phyloP scores from a whole-genome alignment of 2,113 vertebrate genomes.

The Paramormyrops kingsleyae region DNA sequence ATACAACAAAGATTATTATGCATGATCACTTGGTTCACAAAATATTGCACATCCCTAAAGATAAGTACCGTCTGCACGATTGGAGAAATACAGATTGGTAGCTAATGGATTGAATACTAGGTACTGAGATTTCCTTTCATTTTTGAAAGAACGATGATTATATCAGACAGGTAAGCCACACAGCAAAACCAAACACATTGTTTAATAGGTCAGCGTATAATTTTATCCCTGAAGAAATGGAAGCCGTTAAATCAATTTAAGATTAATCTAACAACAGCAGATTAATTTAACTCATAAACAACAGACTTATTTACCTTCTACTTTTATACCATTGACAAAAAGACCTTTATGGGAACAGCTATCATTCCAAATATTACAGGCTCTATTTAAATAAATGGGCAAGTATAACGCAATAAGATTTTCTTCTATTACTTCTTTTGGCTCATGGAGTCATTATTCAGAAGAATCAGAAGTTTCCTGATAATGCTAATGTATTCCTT shows the following conservation, averaged over 20 bases:
- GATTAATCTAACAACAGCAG: neutral
- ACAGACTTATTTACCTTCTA: neutral
- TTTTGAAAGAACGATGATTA: neutral
- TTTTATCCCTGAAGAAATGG: neutral
- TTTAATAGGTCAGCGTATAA: neutral
- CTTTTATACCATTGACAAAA: neutral
- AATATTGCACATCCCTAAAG: conserved; percentile 1
- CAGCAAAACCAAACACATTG: neutral
- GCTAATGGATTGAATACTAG: neutral
- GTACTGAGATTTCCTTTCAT: neutral
- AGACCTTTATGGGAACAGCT: neutral
- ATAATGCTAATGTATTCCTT: neutral
- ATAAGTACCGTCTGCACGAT: neutral
- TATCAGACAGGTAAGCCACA: neutral
- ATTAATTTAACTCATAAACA: neutral
- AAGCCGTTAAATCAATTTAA: neutral
- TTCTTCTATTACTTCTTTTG: neutral
- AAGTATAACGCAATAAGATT: neutral
- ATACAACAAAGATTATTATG: neutral
- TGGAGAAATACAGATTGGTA: neutral
- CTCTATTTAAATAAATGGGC: neutral
- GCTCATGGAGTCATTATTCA: neutral
- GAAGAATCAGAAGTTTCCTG: neutral
- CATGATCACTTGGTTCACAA: neutral
- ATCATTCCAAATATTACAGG: neutral